These are phyloP conservation scores for Dendrocincla tyrannina DNA, from an alignment of 2,797 vertebrate genomes.

Conservation along the genomic window DNA sequence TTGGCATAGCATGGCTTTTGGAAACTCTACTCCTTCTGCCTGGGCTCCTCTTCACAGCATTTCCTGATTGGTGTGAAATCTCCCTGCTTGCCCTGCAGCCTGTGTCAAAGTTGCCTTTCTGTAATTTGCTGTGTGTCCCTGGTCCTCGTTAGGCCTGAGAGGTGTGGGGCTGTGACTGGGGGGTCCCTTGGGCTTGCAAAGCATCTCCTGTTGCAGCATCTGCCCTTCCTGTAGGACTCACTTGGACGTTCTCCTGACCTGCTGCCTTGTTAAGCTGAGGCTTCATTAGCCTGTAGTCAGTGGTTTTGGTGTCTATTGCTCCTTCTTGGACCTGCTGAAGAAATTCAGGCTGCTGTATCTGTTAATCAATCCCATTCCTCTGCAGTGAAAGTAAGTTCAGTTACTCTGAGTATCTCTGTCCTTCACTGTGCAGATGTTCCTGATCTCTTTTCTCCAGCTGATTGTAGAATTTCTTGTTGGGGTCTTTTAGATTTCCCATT, in stretches of 20 bases:
- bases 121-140: not conserved
- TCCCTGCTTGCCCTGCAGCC: not conserved
- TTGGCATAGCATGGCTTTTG: not conserved
- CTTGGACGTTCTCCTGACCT: not conserved
- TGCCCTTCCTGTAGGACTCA: not conserved
- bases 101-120: not conserved
- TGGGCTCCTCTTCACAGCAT: not conserved
- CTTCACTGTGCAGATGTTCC: not conserved
- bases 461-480: not conserved
- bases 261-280: not conserved
- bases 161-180: not conserved
- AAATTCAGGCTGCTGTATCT: not conserved
- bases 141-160: not conserved
- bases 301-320: not conserved
- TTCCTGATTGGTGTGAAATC: not conserved
- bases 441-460: not conserved
- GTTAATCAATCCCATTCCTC: not conserved
- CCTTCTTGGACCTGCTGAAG: not conserved
- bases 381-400: not conserved
- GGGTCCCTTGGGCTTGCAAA: not conserved
- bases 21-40: not conserved
- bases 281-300: not conserved
- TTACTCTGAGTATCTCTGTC: not conserved
- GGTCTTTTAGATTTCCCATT: not conserved
- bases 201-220: constrained; percentile 13